These are phyloP conservation scores for Hemicentrotus pulcherrimus DNA, from an alignment of 35 echinoderm and acorn worm species.

Conservation along the genomic window DNA sequence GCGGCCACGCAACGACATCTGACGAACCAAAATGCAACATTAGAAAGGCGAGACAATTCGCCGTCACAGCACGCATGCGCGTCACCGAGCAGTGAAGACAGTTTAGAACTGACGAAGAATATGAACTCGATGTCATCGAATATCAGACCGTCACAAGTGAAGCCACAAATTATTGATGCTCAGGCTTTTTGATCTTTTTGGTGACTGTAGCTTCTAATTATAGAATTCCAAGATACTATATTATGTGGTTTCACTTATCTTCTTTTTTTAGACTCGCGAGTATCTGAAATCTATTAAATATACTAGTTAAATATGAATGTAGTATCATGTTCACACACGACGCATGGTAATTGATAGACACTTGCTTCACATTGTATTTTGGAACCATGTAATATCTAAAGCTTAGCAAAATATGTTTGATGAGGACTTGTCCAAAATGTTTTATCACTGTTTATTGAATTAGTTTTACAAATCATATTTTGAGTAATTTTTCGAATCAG, in stretches of 20 bases:
- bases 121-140: neutral
- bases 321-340: neutral
- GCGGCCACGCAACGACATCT: neutral
- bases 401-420: neutral
- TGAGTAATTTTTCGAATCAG: too few relatives aligned
- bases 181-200: neutral
- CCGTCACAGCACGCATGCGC: slow-evolving; percentile 5
- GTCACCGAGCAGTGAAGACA: slow-evolving; percentile 15
- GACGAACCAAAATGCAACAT: neutral
- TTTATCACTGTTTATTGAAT: neutral
- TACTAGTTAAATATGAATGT: neutral
- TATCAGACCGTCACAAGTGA: slow-evolving; percentile 8
- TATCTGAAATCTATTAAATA: neutral
- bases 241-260: neutral
- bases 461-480: neutral
- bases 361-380: neutral
- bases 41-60: slow-evolving; percentile 8
- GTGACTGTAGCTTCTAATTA: neutral
- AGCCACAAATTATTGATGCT: slow-evolving; percentile 27
- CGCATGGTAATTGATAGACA: neutral
- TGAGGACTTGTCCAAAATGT: neutral
- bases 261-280: neutral
- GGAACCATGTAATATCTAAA: neutral
- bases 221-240: neutral
- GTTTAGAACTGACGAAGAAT: slow-evolving; percentile 43